Base-by-base conservation (phyloP, 2,888 invertebrate genomes). In the Philereme vetulata region DNA sequence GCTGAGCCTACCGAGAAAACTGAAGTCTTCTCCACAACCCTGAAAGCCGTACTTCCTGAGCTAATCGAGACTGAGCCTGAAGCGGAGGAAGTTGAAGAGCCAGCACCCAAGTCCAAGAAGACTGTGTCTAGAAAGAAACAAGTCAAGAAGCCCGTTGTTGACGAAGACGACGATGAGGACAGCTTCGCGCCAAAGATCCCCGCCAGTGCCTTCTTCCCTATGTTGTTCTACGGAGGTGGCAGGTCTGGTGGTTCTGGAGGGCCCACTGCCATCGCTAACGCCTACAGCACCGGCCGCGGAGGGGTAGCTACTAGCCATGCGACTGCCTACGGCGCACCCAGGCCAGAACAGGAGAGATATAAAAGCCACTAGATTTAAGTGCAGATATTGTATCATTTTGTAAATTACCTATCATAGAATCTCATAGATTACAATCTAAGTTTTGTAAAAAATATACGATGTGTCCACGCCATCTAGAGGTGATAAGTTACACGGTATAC, bases 281-380 rank as follows among this genome's bases (percentile, higher is more conserved):
- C 95, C 58, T 95, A 94, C 78, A 95, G 95, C 76, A 95, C 95
- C 0, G 94, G 94, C 1, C 93, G 94, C 66, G 94, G 95, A 4
- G 95, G 95, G 1, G 94, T 95, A 3, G 95, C 95, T 8, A 94
- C 94, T 60, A 95, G 95, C 67, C 95, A 95, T 67, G 95, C 96
- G 0, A 95, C 95, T 0, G 95, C 95, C 0, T 95, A 95, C 74
- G 95, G 95, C 4, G 93, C 93, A 49, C 93, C 94, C 1, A 84
- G 93, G 76, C 82, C 90, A 62, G 86, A 89, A 65, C 84, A 85
- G 72, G 60, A 55, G 58, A 78, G 69, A 82, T 76, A 68, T 56
- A 67, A 66, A 54, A 72, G 75, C 76, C 72, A 67, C 60, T 65
- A 77, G 67, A 56, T 36, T 56, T 72, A 74, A 61, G 57, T 50